Evolutionary conservation across 2,797 vertebrate species (phyloP), one percentile per base, ranked within the genome.

Genomic region (Cossypha dichroa): DNA sequence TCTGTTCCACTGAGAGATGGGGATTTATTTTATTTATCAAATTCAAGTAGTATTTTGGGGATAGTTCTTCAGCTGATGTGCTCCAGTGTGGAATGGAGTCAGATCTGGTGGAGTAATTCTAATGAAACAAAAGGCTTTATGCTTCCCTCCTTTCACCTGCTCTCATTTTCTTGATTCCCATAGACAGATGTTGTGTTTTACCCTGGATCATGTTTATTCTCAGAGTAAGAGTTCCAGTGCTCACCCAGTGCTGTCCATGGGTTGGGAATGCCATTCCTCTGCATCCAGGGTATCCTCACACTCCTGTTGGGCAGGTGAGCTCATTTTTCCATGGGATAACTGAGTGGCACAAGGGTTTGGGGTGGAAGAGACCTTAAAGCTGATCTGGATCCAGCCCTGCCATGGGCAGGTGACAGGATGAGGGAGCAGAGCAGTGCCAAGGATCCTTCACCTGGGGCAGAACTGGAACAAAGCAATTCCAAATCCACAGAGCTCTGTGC

Each of bases 271-370:
- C 5, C 28, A 2, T 6, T n/a, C 5, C 7, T 6, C 8, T 21
- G 31, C 17, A 3, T 2, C 11, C 34, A 5, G 59, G 36, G 2
- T 2, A 2, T 3, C 28, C 4, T 10, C 28, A 2, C 11, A 3
- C 38, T 26, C 26, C 41, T 5, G 4, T 0, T 13, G 63, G 68
- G 18, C 75, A 67, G 38, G 14, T 48, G 72, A 60, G 19, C n/a
- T 5, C 10, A 0, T 1, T 11, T 6, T 15, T 1, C 52, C 38
- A 23, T 4, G 0, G n/a, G 8, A 20, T 2, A 19, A 8, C 36
- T 4, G 11, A 10, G 4, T 14, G 26, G 2, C 19, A n/a, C 15
- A 6, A 6, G 5, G 74, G 26, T 0, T 10, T 63, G 51, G n/a
- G 26, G 3, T 38, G 85, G 66, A 5, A 12, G 13, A 26, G 67